Percentiles rank a stretch among this genome's conserved stretches.
Conservation (phyloP, 2,797 vertebrate genomes). For the Xenops minutus region DNA sequence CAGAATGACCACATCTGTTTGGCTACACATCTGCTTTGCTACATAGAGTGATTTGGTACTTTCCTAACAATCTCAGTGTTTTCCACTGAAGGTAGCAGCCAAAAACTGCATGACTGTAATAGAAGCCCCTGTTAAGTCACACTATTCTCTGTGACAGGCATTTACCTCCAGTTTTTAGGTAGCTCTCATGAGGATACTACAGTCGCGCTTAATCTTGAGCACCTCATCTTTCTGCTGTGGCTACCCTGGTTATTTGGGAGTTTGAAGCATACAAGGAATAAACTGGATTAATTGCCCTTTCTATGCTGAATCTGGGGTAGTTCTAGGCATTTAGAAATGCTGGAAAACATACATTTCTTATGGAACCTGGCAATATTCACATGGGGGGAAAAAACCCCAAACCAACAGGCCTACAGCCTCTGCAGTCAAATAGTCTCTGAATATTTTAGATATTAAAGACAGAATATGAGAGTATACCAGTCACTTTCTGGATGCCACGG, state of each 20-base stretch:
- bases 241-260: neutral
- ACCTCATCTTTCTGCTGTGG: neutral
- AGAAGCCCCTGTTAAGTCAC: neutral
- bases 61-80: neutral
- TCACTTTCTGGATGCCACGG: neutral
- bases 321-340: neutral
- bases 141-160: neutral
- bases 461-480: neutral
- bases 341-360: neutral
- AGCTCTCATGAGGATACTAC: neutral
- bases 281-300: neutral
- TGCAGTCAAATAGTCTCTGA: neutral
- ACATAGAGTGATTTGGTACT: neutral
- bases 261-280: neutral
- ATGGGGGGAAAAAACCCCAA: neutral
- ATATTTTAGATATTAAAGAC: neutral
- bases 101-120: accelerated
- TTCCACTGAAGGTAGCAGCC: neutral
- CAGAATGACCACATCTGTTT: constrained; percentile 35
- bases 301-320: neutral
- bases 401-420: neutral
- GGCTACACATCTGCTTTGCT: neutral
- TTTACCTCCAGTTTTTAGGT: neutral
- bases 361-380: neutral
- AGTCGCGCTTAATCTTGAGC: neutral